Percentiles rank a stretch among this genome's conserved stretches.
phyloP scores from a whole-genome alignment of 2,888 invertebrate genomes.

The Ellobium chinense region DNA sequence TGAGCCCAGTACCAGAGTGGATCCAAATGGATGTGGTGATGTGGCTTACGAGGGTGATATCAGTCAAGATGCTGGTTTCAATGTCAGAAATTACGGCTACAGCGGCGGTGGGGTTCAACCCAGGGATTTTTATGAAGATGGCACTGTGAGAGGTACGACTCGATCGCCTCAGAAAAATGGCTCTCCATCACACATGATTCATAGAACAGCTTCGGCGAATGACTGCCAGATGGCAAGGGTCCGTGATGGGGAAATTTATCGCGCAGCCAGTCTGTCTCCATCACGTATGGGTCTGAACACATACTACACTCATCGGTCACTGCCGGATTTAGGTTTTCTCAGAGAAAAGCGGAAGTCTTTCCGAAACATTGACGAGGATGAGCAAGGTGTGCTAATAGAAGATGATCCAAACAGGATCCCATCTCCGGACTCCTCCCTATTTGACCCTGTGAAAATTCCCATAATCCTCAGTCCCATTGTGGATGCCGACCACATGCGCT shows the following conservation, averaged over 20 bases:
- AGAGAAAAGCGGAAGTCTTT: conserved; percentile 22
- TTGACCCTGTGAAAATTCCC: conserved; percentile 64
- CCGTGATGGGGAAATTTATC: conserved; percentile 23
- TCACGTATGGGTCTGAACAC: conserved; percentile 58
- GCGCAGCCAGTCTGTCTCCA: conserved; percentile 54
- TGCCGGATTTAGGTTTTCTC: conserved; percentile 71
- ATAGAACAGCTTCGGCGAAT: conserved; percentile 48
- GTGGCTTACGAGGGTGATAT: not conserved
- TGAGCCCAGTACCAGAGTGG: not conserved
- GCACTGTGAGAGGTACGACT: conserved; percentile 6
- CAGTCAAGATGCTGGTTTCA: not conserved
- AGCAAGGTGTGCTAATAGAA: not conserved
- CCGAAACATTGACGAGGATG: not conserved
- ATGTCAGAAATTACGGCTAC: not conserved
- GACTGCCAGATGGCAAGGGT: conserved; percentile 25
- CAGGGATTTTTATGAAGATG: not conserved
- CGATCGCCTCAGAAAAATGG: conserved; percentile 23
- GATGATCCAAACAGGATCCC: not conserved
- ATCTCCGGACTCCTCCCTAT: conserved; percentile 57
- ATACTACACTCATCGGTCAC: conserved; percentile 66
- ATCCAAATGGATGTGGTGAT: not conserved
- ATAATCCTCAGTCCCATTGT: conserved; percentile 56
- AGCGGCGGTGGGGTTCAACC: not conserved
- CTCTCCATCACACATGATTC: conserved; percentile 30
- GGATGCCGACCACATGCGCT: conserved; percentile 45